These are phyloP conservation scores for Bathynomus jamesi DNA, from an alignment of 1,140 invertebrate species.

Conservation along the genomic window DNA sequence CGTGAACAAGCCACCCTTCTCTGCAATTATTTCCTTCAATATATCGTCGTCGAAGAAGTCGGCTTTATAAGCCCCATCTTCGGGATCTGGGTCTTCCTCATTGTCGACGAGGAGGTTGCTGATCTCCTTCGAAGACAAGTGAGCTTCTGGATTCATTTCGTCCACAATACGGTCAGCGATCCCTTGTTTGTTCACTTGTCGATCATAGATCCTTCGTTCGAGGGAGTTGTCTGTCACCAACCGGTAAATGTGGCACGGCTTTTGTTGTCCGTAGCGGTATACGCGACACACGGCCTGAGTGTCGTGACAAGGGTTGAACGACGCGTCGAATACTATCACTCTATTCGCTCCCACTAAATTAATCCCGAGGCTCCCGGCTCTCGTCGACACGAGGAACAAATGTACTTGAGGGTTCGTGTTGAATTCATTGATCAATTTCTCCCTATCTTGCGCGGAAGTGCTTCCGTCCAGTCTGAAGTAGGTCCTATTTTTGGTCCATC, in stretches of 20 bases:
- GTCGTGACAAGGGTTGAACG: slow-evolving; percentile 99
- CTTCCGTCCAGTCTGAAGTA: slow-evolving; percentile 74
- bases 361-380: slow-evolving; percentile 93
- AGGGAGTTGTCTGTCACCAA: slow-evolving; percentile 94
- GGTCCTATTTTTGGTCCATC: slow-evolving; percentile 70
- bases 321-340: slow-evolving; percentile 95
- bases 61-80: slow-evolving; percentile 59
- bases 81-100: slow-evolving; percentile 62
- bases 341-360: slow-evolving; percentile 95
- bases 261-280: slow-evolving; percentile 84
- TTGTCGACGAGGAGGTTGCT: slow-evolving; percentile 88
- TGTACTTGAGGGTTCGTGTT: slow-evolving; percentile 83
- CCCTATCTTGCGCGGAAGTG: slow-evolving; percentile 84
- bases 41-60: slow-evolving; percentile 73
- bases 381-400: slow-evolving; percentile 92
- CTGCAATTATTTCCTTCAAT: slow-evolving; percentile 62
- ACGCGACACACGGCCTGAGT: slow-evolving; percentile 97
- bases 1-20: slow-evolving; percentile 57
- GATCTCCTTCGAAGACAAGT: slow-evolving; percentile 88
- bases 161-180: slow-evolving; percentile 97
- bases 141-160: slow-evolving; percentile 93
- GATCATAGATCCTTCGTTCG: slow-evolving; percentile 95
- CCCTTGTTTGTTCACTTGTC: slow-evolving; percentile 92
- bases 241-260: slow-evolving; percentile 90
- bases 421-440: slow-evolving; percentile 94